Evolutionary conservation across 2,888 invertebrate genomes (phyloP), one percentile per base, ranked within the genome.

Genomic region (Hanleya hanleyi): DNA sequence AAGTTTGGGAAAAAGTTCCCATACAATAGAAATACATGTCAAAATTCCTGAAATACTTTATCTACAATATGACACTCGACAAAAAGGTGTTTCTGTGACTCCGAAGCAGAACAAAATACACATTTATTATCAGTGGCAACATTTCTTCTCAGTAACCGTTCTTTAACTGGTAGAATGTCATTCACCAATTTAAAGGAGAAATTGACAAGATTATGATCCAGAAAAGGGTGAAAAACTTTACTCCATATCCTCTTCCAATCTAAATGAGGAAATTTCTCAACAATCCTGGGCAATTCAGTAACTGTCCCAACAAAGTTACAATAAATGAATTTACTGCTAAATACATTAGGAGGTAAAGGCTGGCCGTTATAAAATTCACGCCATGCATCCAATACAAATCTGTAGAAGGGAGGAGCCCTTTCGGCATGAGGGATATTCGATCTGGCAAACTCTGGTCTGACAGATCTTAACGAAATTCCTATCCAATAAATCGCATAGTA

Each of bases 401-500:
- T 35, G 26, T 64, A 64, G 26, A 35, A 64, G 22, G 29, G 29
- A 15, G 64, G 64, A 22, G 36, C 18, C 9, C 26, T 2, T n/a
- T 64, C 64, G 15, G 64, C 35, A 37, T 64, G 64, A 15, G 64
- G 64, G 36, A 64, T 64, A n/a, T 37, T 35, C 18, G 1, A 1
- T n/a, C 37, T 37, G n/a, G 64, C 64, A 64, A 1, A 64, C 36
- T 64, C 37, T 32, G 64, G 64, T 9, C 3, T 22, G n/a, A 64
- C 15, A n/a, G n/a, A 1, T 32, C 4, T 32, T 35, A 64, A 29
- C 9, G 64, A 64, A 15, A 64, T 37, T 22, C 64, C 64, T 15
- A 64, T 32, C 64, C 64, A 64, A 64, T 64, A 64, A 1, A 64
- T 37, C 18, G 64, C 64, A 3, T 36, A 4, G 36, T 64, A 64